Base-by-base conservation (phyloP, 2,888 invertebrate species). In the Orchesella flavescens region DNA sequence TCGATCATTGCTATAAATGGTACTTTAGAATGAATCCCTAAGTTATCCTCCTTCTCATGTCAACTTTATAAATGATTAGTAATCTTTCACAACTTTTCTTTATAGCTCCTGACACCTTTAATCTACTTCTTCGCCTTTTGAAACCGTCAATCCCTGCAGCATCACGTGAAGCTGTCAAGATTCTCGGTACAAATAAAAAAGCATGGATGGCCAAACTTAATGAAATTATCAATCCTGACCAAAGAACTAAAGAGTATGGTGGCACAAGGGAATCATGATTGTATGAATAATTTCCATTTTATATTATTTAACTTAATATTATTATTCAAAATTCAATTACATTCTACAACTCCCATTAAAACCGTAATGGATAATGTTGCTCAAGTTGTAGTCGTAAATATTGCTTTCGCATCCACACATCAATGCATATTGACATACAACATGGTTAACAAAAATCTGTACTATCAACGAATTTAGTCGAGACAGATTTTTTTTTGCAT, bases 71-170 rank as follows among this genome's bases (percentile, higher is more conserved):
- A 5, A 55, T 55, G 5, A 55, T 15, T 57, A 57, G 7, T 46
- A 46, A 55, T n/a, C 55, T n/a, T 55, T n/a, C n/a, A 55, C 17
- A n/a, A 46, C 46, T 46, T 46, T 46, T 46, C 7, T 34, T 34
- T 24, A 24, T 34, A 76, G 78, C 81, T 49, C 81, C 81, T 7
- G 81, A 81, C 0, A 74, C 68, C 0, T 81, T 81, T 69, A 81
- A 81, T 23, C 59, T 81, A 15, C 49, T 81, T 19, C 69, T 81
- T 19, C 68, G 81, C 15, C 59, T 81, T 19, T 12, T 81, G 10
- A 66, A 81, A 69, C 81, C 81, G 0, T 69, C 68, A 13, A 81
- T 81, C 46, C 81, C 81, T 0, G 66, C 74, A 21, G 49, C 68
- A 0, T 81, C 81, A 5, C 57, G 53, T n/a, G 81, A 81, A 53